Evolutionary conservation across 1,140 invertebrate genomes (phyloP).

Genomic region (Listronotus bonariensis): DNA sequence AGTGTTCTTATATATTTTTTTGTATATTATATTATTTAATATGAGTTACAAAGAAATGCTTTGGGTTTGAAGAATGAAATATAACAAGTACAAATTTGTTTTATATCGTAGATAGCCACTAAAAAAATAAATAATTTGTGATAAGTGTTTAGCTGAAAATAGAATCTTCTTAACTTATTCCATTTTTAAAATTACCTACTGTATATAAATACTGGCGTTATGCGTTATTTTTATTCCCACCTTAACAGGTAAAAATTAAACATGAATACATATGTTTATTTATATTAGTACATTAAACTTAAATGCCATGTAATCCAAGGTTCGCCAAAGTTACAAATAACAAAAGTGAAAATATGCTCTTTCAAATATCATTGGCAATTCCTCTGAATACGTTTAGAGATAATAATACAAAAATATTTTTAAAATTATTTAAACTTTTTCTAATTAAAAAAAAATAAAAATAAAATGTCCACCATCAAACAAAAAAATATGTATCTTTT

Average conservation of each 20-base stretch:
- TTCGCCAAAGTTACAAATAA: too few species aligned
- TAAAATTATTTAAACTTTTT: too few species aligned
- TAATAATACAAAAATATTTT: too few species aligned
- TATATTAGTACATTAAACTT: too few species aligned
- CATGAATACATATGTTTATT: background rate
- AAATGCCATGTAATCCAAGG: too few species aligned
- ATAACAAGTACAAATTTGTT: slow-evolving; percentile 40
- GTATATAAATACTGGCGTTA: slow-evolving; percentile 24
- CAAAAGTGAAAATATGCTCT: too few species aligned
- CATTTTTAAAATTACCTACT: slow-evolving; percentile 28
- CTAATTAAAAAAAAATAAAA: too few species aligned
- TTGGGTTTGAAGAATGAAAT: slow-evolving; percentile 26
- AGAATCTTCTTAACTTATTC: slow-evolving; percentile 25
- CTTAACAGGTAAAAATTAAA: slow-evolving; percentile 2
- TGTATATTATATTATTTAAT: slow-evolving; percentile 6
- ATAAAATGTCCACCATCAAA: too few species aligned
- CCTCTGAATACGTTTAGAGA: too few species aligned
- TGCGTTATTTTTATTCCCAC: slow-evolving; percentile 8
- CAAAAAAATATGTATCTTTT: too few species aligned
- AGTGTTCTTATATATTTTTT: too few species aligned
- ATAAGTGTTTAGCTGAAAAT: slow-evolving; percentile 32
- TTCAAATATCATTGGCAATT: too few species aligned
- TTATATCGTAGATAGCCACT: slow-evolving; percentile 35
- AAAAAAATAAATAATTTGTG: slow-evolving; percentile 36
- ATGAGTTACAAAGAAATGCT: slow-evolving; percentile 31